Conservation (phyloP, 2,113 vertebrate genomes). For the Heterocephalus glaber region DNA sequence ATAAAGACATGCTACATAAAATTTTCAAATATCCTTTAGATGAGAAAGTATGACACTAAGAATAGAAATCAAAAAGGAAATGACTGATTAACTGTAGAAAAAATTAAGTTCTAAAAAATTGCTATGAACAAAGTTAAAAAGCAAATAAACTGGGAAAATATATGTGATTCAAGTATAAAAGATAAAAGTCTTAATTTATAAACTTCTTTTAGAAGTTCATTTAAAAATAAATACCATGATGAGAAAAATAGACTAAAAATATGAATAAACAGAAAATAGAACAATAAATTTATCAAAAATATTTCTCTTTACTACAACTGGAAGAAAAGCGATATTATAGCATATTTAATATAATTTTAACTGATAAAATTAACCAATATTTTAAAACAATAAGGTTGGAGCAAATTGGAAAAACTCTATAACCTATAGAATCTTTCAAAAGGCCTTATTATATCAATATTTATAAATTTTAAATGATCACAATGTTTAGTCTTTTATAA, state of each 20-base stretch:
- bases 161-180: not conserved
- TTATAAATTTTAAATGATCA: not conserved
- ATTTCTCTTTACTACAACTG: not conserved
- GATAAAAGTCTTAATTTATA: not conserved
- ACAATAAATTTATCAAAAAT: not conserved
- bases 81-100: not conserved
- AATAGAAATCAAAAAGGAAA: not conserved
- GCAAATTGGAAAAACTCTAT: not conserved
- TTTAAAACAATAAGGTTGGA: not conserved
- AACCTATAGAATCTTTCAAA: not conserved
- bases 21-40: not conserved
- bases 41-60: not conserved
- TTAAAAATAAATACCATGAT: not conserved
- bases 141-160: not conserved
- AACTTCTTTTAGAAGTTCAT: not conserved
- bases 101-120: not conserved
- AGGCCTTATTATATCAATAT: not conserved
- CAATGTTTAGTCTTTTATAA: not conserved
- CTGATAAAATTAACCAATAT: not conserved
- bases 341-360: not conserved
- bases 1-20: not conserved
- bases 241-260: not conserved
- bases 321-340: not conserved
- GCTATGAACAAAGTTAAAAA: slow-evolving; percentile 3
- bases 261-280: not conserved